Conservation (phyloP, 2,797 vertebrate genomes). For the Delichon dasypus region DNA sequence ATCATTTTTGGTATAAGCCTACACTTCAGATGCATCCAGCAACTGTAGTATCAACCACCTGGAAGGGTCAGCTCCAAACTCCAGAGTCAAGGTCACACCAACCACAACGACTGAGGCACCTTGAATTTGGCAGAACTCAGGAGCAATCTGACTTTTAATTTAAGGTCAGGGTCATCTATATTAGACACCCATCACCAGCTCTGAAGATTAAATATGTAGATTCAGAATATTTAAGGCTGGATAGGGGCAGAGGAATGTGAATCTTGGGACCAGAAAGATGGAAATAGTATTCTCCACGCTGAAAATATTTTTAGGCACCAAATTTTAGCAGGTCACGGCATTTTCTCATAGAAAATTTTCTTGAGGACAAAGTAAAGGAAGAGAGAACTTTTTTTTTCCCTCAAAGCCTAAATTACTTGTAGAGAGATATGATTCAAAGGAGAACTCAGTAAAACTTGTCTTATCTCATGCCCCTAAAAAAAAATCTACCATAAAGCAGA, state of each 20-base stretch:
- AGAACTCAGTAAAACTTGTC: not conserved
- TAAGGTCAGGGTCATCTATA: not conserved
- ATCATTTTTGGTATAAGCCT: not conserved
- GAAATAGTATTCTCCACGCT: not conserved
- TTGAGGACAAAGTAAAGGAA: not conserved
- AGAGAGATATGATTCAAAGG: not conserved
- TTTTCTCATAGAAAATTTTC: not conserved
- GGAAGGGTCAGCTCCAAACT: not conserved
- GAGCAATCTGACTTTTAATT: not conserved
- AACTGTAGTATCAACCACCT: not conserved
- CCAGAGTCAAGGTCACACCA: not conserved
- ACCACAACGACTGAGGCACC: not conserved
- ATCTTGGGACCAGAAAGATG: not conserved
- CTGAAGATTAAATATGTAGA: not conserved
- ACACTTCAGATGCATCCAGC: not conserved
- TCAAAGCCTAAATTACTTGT: not conserved
- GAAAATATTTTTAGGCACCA: not conserved
- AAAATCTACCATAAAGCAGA: not conserved
- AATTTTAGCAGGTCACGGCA: not conserved
- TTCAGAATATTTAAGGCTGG: not conserved
- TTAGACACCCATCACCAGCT: not conserved
- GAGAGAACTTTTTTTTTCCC: not conserved
- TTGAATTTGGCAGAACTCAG: not conserved
- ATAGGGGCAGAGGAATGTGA: not conserved
- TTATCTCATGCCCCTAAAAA: not conserved